These are phyloP conservation scores for Rhabdomys pumilio DNA, from an alignment of 2,797 vertebrate species.

Conservation along the genomic window DNA sequence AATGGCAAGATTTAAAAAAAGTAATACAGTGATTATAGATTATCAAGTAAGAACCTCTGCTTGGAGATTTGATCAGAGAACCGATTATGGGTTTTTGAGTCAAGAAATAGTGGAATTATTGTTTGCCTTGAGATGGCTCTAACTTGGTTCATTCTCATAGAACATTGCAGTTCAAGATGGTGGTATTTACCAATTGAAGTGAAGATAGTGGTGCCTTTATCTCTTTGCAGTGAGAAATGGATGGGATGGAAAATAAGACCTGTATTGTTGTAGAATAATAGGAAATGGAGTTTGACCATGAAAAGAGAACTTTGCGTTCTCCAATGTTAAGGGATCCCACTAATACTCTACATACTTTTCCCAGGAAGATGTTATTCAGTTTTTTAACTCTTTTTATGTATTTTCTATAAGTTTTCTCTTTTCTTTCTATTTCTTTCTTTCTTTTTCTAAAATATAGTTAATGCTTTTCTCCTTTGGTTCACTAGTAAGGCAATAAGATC, in stretches of 20 bases:
- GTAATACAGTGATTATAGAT: not conserved
- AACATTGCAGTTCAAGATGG: not conserved
- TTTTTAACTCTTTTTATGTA: not conserved
- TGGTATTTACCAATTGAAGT: not conserved
- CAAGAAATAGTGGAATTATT: constrained; percentile 16
- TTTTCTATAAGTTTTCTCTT: constrained; percentile 20
- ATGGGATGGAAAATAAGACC: not conserved
- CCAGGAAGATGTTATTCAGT: not conserved
- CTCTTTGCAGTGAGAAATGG: not conserved
- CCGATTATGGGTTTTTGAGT: not conserved
- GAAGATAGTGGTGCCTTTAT: not conserved
- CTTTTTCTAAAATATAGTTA: constrained; percentile 36
- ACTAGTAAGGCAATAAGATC: constrained; percentile 63
- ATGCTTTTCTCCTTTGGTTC: constrained; percentile 33
- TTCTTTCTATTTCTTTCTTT: not conserved
- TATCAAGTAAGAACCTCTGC: not conserved
- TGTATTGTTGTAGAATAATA: not conserved
- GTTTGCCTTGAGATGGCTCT: not conserved
- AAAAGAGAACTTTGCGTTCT: not conserved
- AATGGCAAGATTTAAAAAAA: not conserved
- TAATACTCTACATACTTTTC: not conserved
- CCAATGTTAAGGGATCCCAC: not conserved
- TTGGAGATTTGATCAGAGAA: not conserved
- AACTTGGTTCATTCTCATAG: not conserved
- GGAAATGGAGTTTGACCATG: not conserved